Evolutionary conservation across 2,113 vertebrate genomes (phyloP).

Genomic region (Melanocharis versteri): DNA sequence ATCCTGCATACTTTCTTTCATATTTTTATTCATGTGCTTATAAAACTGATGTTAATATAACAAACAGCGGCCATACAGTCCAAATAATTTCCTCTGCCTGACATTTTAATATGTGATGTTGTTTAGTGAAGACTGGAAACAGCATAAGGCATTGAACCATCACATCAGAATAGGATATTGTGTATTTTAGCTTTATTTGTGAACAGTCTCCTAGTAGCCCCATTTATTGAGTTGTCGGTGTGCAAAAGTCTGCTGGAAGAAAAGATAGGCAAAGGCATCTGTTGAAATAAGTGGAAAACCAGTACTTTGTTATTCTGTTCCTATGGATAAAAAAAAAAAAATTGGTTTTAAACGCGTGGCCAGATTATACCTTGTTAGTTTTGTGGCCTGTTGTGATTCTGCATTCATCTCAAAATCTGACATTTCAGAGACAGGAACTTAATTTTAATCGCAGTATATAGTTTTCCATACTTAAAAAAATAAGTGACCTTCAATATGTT

Average conservation of each 20-base stretch:
- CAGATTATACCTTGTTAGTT: neutral
- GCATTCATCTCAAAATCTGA: neutral
- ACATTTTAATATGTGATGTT: neutral
- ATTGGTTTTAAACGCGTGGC: fast-evolving
- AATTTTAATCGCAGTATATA: neutral
- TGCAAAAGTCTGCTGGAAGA: neutral
- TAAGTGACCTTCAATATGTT: neutral
- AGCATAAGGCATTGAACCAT: neutral
- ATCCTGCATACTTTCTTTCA: neutral
- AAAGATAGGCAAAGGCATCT: neutral
- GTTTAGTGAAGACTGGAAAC: neutral
- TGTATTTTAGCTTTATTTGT: neutral
- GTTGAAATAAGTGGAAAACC: neutral
- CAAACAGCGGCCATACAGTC: neutral
- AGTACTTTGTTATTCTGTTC: neutral
- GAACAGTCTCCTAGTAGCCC: neutral
- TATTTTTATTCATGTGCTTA: neutral
- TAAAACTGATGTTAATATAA: neutral
- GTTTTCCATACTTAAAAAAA: neutral
- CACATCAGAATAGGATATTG: neutral
- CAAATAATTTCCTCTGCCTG: neutral
- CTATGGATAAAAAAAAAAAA: neutral
- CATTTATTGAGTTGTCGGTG: neutral
- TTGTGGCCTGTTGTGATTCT: neutral
- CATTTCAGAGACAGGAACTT: neutral